phyloP scores from a whole-genome alignment of 2,113 vertebrate genomes.

The Platysteira castanea region DNA sequence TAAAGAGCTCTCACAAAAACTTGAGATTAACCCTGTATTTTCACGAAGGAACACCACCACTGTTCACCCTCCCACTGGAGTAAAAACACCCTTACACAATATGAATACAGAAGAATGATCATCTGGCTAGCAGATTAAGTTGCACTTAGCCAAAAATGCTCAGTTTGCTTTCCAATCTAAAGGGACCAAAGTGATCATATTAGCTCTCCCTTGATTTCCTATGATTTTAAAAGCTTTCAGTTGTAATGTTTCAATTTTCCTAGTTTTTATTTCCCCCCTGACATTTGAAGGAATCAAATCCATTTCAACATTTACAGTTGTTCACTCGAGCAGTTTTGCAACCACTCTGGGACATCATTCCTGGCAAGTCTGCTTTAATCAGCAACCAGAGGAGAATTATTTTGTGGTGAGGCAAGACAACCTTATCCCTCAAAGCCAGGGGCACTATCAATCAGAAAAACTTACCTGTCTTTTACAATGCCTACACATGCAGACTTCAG shows the following conservation, averaged over 20 bases:
- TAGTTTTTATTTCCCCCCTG: fast-evolving
- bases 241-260: not conserved
- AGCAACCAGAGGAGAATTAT: not conserved
- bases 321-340: not conserved
- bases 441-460: not conserved
- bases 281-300: not conserved
- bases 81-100: not conserved
- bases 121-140: not conserved
- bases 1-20: not conserved
- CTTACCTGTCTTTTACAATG: not conserved
- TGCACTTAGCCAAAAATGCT: not conserved
- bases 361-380: not conserved
- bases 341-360: not conserved
- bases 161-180: not conserved
- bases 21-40: not conserved
- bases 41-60: not conserved
- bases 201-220: not conserved
- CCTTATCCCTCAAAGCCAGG: not conserved
- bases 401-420: not conserved
- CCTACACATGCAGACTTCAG: not conserved
- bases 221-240: not conserved
- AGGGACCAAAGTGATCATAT: not conserved
- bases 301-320: not conserved
- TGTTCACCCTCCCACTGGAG: not conserved
- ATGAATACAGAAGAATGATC: not conserved